phyloP scores from a whole-genome alignment of 2,113 vertebrate species.

The Pyxicephalus adspersus region DNA sequence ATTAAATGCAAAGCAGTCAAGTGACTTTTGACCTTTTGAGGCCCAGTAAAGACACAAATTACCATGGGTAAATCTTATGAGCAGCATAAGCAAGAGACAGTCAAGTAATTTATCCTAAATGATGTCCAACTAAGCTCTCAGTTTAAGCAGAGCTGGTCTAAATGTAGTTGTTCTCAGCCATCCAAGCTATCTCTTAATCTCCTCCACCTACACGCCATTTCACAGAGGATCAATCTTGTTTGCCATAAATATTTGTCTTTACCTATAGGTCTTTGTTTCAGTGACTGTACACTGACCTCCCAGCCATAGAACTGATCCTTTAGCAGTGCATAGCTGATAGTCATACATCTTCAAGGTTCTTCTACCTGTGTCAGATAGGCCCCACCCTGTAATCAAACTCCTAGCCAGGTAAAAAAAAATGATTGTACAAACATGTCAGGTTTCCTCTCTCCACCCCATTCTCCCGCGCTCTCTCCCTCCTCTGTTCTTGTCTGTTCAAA shows the following conservation, averaged over 20 bases:
- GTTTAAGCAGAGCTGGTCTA: too few species aligned
- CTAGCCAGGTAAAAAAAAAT: constrained; percentile 66
- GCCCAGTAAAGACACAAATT: too few species aligned
- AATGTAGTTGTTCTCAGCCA: too few species aligned
- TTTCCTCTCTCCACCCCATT: constrained; percentile 62
- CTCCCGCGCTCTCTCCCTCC: constrained; percentile 43
- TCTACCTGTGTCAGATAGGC: constrained; percentile 66
- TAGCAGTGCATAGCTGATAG: not conserved
- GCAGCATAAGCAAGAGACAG: too few species aligned
- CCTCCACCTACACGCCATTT: not conserved
- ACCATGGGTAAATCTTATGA: too few species aligned
- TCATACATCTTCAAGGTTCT: constrained; percentile 15
- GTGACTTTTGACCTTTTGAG: too few species aligned
- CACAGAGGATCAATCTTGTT: not conserved
- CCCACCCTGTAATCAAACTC: constrained; percentile 80
- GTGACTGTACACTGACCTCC: not conserved
- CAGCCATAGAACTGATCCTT: not conserved
- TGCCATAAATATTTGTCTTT: not conserved
- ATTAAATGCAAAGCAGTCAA: too few species aligned
- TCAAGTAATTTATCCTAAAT: too few species aligned
- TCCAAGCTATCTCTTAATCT: not conserved
- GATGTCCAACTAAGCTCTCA: too few species aligned
- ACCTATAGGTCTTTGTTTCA: not conserved
- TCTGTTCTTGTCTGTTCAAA: constrained; percentile 43
- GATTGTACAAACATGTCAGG: constrained; percentile 70